phyloP scores from a whole-genome alignment of 2,888 invertebrate genomes.

The Entomobrya multifasciata region DNA sequence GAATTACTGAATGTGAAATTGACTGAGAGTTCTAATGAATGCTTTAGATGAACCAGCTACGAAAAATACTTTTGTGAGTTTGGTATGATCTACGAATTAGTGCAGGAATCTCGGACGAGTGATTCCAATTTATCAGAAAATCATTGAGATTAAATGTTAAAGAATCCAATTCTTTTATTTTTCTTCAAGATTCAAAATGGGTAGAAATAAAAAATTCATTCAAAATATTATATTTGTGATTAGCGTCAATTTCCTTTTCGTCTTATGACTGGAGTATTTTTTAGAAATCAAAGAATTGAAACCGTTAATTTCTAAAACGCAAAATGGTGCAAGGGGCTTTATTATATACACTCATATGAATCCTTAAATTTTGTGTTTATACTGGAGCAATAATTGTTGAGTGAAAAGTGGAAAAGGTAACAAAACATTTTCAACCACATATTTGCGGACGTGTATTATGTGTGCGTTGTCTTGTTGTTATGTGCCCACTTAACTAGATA shows the following conservation, averaged over 20 bases:
- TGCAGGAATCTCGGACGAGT: constrained; percentile 25
- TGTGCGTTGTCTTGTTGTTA: not conserved
- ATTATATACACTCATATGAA: no score
- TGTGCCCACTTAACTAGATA: constrained; percentile 24
- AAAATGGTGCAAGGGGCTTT: no score
- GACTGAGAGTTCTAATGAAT: no score
- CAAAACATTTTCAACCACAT: constrained; percentile 10
- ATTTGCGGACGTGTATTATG: not conserved
- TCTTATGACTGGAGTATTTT: not conserved
- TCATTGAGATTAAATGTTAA: not conserved
- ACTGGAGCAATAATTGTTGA: not conserved
- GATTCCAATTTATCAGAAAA: not conserved
- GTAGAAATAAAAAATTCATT: no score
- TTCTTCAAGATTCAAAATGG: no score
- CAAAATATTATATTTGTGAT: not conserved
- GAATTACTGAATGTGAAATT: no score
- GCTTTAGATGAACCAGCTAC: no score
- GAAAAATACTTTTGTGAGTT: no score
- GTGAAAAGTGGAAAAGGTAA: constrained; percentile 42
- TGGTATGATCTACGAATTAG: no score
- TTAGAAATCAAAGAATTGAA: not conserved
- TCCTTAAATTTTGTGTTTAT: no score
- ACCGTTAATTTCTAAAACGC: not conserved
- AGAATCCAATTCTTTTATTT: not conserved
- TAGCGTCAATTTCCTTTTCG: not conserved